Evolutionary conservation across 2,888 invertebrate species (phyloP).

Genomic region (Sialis lutaria): DNA sequence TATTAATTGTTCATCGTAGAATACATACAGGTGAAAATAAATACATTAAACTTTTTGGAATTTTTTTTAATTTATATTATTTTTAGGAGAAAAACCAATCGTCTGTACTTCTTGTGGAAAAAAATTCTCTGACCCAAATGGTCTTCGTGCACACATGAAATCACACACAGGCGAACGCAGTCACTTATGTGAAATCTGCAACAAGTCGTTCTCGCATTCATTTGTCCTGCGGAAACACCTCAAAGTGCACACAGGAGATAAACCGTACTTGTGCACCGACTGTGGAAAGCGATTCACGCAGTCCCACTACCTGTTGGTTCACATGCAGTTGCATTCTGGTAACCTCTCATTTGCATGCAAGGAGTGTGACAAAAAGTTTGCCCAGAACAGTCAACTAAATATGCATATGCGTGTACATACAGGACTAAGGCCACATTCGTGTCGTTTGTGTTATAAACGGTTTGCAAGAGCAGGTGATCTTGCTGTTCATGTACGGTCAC

Average conservation of each 20-base stretch:
- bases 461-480: conserved; percentile 19
- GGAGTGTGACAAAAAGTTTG: conserved; percentile 17
- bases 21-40: conserved; percentile 16
- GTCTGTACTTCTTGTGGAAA: conserved; percentile 17
- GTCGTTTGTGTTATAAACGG: conserved; percentile 19
- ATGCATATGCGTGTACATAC: conserved; percentile 18
- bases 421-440: conserved; percentile 19
- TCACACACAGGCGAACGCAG: conserved; percentile 20
- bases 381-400: conserved; percentile 19
- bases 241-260: conserved; percentile 18
- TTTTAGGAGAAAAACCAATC: conserved; percentile 17
- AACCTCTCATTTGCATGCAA: conserved; percentile 17
- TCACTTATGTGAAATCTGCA: conserved; percentile 16
- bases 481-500: conserved; percentile 17
- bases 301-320: conserved; percentile 19
- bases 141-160: conserved; percentile 18
- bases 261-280: conserved; percentile 17
- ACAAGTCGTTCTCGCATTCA: conserved; percentile 19
- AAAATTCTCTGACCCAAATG: conserved; percentile 19
- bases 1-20: conserved; percentile 19
- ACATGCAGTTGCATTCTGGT: conserved; percentile 21
- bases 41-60: neutral
- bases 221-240: conserved; percentile 19
- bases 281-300: conserved; percentile 20
- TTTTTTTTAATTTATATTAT: neutral